Evolutionary conservation across 2,797 vertebrate genomes (phyloP).

Genomic region (Coranthus polyacanthus): DNA sequence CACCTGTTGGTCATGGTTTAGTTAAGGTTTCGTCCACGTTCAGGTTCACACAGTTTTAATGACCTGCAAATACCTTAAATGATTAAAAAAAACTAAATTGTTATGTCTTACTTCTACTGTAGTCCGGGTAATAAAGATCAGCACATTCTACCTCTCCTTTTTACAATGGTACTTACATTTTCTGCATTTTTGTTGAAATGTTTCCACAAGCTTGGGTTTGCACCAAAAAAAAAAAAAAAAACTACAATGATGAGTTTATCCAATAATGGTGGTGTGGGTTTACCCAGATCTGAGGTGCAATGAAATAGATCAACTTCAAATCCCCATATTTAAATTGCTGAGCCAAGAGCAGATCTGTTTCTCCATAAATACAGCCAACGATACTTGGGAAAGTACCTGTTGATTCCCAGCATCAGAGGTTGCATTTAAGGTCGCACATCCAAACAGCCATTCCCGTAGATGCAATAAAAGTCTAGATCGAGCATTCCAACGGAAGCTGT

Average conservation of each 20-base stretch:
- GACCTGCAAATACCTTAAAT: slow-evolving; percentile 3
- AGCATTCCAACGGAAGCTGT: slow-evolving; percentile 60
- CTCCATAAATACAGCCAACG: slow-evolving; percentile 6
- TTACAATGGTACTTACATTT: slow-evolving; percentile 10
- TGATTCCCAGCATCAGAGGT: slow-evolving; percentile 30
- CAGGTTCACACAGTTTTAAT: slow-evolving; percentile 23
- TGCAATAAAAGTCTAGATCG: slow-evolving; percentile 57
- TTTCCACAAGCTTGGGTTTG: slow-evolving; percentile 9
- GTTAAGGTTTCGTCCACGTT: slow-evolving; percentile 25
- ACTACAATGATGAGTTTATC: slow-evolving; percentile 21
- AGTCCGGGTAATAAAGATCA: no score
- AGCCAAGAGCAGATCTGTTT: slow-evolving; percentile 6
- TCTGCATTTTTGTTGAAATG: background rate
- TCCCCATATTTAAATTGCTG: background rate
- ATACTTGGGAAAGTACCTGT: slow-evolving; percentile 56
- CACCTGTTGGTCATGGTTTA: no score
- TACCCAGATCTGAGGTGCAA: slow-evolving; percentile 17
- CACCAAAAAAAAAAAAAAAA: slow-evolving; percentile 19
- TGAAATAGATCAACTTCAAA: slow-evolving; percentile 8
- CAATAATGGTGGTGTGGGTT: slow-evolving; percentile 5
- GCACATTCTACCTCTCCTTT: background rate
- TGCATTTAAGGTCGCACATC: slow-evolving; percentile 37
- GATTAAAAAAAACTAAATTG: no score
- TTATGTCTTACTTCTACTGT: background rate
- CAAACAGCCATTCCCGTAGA: slow-evolving; percentile 56